These are phyloP conservation scores for Hoplodrina ambigua DNA, from an alignment of 2,888 invertebrate species.

Conservation along the genomic window DNA sequence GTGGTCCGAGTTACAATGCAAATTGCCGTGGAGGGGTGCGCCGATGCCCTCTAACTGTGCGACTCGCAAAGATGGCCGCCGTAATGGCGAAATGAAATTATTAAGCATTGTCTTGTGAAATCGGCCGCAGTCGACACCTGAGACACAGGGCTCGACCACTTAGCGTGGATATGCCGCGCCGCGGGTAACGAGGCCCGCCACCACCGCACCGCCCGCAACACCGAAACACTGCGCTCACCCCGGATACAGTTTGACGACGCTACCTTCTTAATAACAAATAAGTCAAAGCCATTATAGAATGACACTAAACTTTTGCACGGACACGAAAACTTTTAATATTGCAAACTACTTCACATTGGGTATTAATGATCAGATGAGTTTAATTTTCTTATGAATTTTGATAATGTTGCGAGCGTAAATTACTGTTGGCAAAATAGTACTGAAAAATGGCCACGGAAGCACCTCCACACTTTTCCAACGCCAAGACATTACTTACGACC, in stretches of 20 bases:
- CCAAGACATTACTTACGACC: slow-evolving; percentile 88
- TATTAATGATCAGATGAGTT: slow-evolving; percentile 25
- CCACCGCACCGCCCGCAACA: slow-evolving; percentile 33
- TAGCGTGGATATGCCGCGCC: slow-evolving; percentile 80
- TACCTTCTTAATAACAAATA: slow-evolving; percentile 43
- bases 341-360: not conserved
- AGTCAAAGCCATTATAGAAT: slow-evolving; percentile 9
- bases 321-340: slow-evolving; percentile 10
- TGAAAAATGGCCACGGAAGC: slow-evolving; percentile 65
- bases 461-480: slow-evolving; percentile 85
- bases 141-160: slow-evolving; percentile 79
- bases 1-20: slow-evolving; percentile 91
- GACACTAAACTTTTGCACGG: slow-evolving; percentile 5
- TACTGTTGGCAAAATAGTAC: slow-evolving; percentile 50
- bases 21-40: slow-evolving; percentile 89
- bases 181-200: slow-evolving; percentile 50
- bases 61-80: slow-evolving; percentile 90
- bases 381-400: slow-evolving; percentile 52
- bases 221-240: slow-evolving; percentile 15
- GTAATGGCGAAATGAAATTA: slow-evolving; percentile 90
- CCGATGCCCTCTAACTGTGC: slow-evolving; percentile 89
- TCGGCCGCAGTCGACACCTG: slow-evolving; percentile 90
- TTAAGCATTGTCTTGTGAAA: slow-evolving; percentile 91
- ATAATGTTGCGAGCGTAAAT: slow-evolving; percentile 47
- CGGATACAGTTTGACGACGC: slow-evolving; percentile 15